These are phyloP conservation scores for Puma concolor DNA, from an alignment of 2,113 vertebrate genomes.

Conservation along the genomic window DNA sequence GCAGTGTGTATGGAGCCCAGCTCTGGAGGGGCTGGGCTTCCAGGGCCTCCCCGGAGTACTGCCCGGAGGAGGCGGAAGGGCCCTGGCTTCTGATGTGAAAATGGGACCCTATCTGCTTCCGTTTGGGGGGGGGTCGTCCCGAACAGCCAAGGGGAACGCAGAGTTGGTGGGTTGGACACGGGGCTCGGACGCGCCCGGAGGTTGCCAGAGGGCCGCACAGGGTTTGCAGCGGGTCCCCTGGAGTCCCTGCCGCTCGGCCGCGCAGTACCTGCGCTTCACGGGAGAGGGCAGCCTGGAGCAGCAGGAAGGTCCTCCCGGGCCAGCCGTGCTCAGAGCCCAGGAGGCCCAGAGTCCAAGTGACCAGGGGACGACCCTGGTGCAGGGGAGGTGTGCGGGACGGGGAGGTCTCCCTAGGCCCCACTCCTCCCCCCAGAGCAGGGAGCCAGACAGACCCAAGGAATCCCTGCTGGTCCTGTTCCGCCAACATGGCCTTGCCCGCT, in stretches of 20 bases:
- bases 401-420: not conserved
- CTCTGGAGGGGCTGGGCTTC: not conserved
- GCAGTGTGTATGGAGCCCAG: no score
- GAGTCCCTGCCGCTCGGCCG: not conserved
- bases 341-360: not conserved
- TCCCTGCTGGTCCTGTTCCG: not conserved
- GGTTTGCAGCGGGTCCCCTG: not conserved
- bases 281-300: not conserved
- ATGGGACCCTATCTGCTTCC: not conserved
- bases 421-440: not conserved
- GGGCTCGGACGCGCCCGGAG: not conserved
- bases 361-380: not conserved
- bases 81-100: not conserved
- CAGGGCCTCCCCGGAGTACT: not conserved
- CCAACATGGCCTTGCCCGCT: not conserved
- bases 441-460: not conserved
- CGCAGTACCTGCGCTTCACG: not conserved
- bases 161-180: not conserved
- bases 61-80: no score
- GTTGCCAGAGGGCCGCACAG: not conserved
- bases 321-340: not conserved
- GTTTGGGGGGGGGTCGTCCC: not conserved
- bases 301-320: not conserved
- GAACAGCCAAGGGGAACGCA: not conserved
- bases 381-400: not conserved